Percentiles rank a stretch among this genome's conserved stretches.
phyloP scores from a whole-genome alignment of 2,113 vertebrate species.

The Picathartes gymnocephalus region DNA sequence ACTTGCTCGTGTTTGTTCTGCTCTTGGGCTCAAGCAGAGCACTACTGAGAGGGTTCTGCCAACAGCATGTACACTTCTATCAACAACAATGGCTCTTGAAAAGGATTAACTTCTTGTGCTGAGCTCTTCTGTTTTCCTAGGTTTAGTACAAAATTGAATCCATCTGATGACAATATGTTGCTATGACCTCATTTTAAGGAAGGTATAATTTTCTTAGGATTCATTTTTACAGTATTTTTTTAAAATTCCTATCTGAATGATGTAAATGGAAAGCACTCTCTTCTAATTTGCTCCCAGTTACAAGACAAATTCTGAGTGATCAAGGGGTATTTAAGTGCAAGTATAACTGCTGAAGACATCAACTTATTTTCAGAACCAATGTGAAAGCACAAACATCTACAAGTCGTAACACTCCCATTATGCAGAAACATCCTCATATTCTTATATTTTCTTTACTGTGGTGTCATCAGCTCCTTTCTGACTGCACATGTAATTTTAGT shows the following conservation, averaged over 20 bases:
- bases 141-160: background rate
- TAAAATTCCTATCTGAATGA: background rate
- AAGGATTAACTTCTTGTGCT: background rate
- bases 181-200: background rate
- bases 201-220: background rate
- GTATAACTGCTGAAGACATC: background rate
- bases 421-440: background rate
- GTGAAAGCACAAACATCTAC: background rate
- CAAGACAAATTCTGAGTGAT: background rate
- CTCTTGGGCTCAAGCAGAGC: background rate
- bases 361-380: background rate
- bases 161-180: background rate
- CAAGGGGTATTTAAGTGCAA: background rate
- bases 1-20: background rate
- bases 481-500: background rate
- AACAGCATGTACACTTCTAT: background rate
- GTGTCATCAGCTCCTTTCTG: background rate
- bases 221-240: constrained; percentile 7
- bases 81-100: background rate
- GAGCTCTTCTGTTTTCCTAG: background rate
- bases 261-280: background rate
- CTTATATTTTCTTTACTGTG: background rate
- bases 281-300: background rate
- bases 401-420: background rate
- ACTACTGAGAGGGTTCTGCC: background rate